These are phyloP conservation scores for Miniopterus natalensis DNA, from an alignment of 2,113 vertebrate genomes.

Conservation along the genomic window DNA sequence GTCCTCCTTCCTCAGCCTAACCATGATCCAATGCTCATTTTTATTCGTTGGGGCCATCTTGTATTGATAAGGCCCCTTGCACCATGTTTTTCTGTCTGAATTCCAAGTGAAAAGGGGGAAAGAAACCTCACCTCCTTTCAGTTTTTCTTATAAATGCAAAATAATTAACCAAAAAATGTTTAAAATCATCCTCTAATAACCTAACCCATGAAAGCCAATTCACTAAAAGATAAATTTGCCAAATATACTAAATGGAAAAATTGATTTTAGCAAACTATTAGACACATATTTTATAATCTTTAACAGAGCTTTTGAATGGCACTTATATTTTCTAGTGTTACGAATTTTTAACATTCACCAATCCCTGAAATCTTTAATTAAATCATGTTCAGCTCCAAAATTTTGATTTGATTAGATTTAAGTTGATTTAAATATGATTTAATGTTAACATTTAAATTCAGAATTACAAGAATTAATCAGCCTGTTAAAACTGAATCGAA, in stretches of 20 bases:
- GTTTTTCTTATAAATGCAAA: neutral
- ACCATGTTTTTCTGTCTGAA: neutral
- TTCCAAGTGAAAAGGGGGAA: neutral
- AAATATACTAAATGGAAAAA: neutral
- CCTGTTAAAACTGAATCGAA: conserved; percentile 45
- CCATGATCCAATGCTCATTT: neutral
- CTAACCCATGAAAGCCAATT: neutral
- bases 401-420: conserved; percentile 57
- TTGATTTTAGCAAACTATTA: neutral
- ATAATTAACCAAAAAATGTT: neutral
- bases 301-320: neutral
- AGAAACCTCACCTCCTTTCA: neutral
- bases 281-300: neutral
- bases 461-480: conserved; percentile 41
- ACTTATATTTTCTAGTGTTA: neutral
- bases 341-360: conserved; percentile 2
- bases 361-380: conserved; percentile 5
- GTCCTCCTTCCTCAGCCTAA: neutral
- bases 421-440: conserved; percentile 50
- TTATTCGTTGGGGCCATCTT: neutral
- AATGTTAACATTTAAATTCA: conserved; percentile 59
- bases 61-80: neutral
- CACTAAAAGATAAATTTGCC: conserved; percentile 34
- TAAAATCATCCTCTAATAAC: neutral
- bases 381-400: neutral